Percentiles rank a stretch among this genome's conserved stretches.
phyloP scores from a whole-genome alignment of 2,797 vertebrate species.

The Muscicapa comitata region DNA sequence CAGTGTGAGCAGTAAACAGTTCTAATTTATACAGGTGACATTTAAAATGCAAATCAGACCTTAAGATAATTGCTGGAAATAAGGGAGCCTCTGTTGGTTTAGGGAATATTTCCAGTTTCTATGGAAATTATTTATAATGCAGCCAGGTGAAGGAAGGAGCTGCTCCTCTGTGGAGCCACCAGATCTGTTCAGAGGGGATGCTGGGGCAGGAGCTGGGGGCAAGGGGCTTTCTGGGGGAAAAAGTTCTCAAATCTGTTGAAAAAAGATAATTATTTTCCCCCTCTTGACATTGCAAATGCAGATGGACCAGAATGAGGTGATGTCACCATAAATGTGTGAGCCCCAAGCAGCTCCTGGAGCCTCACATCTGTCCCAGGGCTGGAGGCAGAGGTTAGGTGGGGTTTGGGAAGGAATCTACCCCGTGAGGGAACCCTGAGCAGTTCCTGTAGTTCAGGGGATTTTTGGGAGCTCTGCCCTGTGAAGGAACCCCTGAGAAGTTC shows the following conservation, averaged over 20 bases:
- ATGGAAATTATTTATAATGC: slow-evolving; percentile 56
- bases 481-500: rapidly evolving
- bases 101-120: slow-evolving; percentile 66
- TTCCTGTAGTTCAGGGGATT: no score
- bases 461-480: no score
- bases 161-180: neutral
- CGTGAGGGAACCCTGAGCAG: no score
- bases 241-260: neutral
- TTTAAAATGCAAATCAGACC: slow-evolving; percentile 82
- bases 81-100: slow-evolving; percentile 62
- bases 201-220: neutral
- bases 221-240: neutral
- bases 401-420: neutral
- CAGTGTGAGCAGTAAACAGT: slow-evolving; percentile 68
- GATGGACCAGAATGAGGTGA: rapidly evolving
- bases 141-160: neutral
- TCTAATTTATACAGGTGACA: slow-evolving; percentile 81
- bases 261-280: neutral
- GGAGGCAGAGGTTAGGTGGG: neutral
- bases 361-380: rapidly evolving
- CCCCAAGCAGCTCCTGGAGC: neutral
- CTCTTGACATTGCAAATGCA: neutral
- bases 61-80: slow-evolving; percentile 76
- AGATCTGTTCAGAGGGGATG: neutral
- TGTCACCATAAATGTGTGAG: no score